phyloP scores from a whole-genome alignment of 2,888 invertebrate genomes.

The Polyommatus icarus region DNA sequence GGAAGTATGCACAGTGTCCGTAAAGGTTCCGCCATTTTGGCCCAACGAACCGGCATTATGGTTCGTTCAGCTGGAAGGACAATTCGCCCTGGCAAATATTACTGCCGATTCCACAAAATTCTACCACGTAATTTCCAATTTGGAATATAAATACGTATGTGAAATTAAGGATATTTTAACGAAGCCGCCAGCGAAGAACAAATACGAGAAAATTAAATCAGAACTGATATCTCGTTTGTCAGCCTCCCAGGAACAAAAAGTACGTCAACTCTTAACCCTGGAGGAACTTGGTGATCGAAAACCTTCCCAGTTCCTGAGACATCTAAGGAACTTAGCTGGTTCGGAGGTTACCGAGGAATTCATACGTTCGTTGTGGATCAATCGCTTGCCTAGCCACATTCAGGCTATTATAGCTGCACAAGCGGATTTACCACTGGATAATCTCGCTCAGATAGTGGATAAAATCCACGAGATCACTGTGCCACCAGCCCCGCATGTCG shows the following conservation, averaged over 20 bases:
- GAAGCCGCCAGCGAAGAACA: slow-evolving; percentile 13
- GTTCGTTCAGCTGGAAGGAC: slow-evolving; percentile 44
- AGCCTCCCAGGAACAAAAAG: slow-evolving; percentile 31
- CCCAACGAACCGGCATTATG: slow-evolving; percentile 42
- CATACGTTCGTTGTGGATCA: too few species aligned
- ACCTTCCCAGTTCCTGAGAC: too few species aligned
- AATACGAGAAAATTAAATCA: slow-evolving; percentile 36
- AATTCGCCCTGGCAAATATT: slow-evolving; percentile 41
- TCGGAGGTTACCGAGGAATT: too few species aligned
- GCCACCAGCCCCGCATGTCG: slow-evolving; percentile 7
- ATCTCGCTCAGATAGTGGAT: slow-evolving; percentile 38
- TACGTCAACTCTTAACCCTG: too few species aligned
- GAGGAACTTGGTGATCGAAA: too few species aligned
- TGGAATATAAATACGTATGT: slow-evolving; percentile 30
- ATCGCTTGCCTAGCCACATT: too few species aligned
- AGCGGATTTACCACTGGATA: slow-evolving; percentile 24
- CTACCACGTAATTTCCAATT: slow-evolving; percentile 31
- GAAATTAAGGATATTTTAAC: slow-evolving; percentile 31
- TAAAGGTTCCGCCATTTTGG: slow-evolving; percentile 41
- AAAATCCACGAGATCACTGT: slow-evolving; percentile 35
- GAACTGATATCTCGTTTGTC: slow-evolving; percentile 40
- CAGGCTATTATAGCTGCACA: slow-evolving; percentile 36
- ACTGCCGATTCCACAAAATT: slow-evolving; percentile 37
- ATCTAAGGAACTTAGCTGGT: too few species aligned
- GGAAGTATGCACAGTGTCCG: background rate